A percentile compares a stretch with the other conserved stretches of the same genome.
phyloP scores from a whole-genome alignment of 1,140 invertebrate species.

The Octopus sinensis region DNA sequence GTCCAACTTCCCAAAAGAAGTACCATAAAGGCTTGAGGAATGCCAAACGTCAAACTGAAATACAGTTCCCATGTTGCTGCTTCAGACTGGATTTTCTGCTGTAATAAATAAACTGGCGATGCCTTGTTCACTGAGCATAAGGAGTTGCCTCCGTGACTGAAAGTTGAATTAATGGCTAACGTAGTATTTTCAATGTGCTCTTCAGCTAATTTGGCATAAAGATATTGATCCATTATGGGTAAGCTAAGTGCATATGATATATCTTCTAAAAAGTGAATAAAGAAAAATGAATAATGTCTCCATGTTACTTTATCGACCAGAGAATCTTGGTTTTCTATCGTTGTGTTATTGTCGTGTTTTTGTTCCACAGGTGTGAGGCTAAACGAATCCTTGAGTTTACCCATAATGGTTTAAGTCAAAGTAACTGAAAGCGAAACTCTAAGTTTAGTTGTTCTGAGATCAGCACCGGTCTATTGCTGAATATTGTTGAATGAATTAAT shows the following conservation, averaged over 20 bases:
- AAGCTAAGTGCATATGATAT: neutral
- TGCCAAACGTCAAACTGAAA: neutral
- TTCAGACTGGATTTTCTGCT: neutral
- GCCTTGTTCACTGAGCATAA: neutral
- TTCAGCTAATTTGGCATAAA: conserved; percentile 6
- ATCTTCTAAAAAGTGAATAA: neutral
- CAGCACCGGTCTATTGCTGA: no score
- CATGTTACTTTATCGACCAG: neutral
- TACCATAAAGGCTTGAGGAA: neutral
- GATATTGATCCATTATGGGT: neutral
- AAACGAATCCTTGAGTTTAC: no score
- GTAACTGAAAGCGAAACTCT: no score
- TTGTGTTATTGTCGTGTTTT: no score
- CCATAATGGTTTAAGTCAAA: no score
- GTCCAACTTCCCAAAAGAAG: conserved; percentile 11
- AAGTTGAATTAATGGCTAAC: neutral
- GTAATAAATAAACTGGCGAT: neutral
- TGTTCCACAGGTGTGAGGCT: no score
- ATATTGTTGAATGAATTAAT: no score
- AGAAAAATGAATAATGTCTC: conserved; percentile 7
- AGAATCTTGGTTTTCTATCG: neutral
- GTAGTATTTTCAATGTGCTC: neutral
- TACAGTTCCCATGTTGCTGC: neutral
- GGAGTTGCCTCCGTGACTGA: neutral
- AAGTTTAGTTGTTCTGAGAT: no score